Conservation (phyloP, 2,888 invertebrate species). For the Dicycla oo region DNA sequence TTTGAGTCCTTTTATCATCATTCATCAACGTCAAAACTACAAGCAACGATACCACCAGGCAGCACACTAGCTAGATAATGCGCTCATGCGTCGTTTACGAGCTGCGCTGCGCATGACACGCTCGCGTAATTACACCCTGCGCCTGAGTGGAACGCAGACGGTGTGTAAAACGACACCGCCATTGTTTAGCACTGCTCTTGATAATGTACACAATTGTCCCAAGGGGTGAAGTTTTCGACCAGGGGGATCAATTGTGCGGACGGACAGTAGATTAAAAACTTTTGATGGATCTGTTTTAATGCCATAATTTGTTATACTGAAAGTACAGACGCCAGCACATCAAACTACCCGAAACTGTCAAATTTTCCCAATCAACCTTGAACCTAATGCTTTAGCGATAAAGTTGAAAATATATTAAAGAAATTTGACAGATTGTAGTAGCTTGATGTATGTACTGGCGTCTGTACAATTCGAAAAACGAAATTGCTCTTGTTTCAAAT, state of each 20-base stretch:
- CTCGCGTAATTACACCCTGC: conserved; percentile 70
- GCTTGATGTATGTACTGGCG: no score
- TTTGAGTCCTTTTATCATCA: not conserved
- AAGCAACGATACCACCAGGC: conserved; percentile 23
- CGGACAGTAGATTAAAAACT: conserved; percentile 3
- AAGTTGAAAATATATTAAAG: no score
- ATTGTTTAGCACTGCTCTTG: conserved; percentile 54
- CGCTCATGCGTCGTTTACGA: conserved; percentile 64
- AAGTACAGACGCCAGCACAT: not conserved
- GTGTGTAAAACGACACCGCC: conserved; percentile 57
- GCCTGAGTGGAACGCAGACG: conserved; percentile 64
- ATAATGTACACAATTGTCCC: conserved; percentile 47
- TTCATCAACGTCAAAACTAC: not conserved
- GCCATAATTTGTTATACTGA: conserved; percentile 2
- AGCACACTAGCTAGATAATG: conserved; percentile 54
- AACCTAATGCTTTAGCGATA: no score
- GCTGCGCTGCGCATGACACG: conserved; percentile 65
- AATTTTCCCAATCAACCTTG: no score
- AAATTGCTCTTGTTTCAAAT: not conserved
- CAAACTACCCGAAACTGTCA: no score
- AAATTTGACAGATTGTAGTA: no score
- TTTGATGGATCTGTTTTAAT: conserved; percentile 22
- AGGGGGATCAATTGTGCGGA: conserved; percentile 23
- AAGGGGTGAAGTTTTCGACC: conserved; percentile 28
- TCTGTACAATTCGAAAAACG: not conserved